Percentiles rank a stretch among this genome's conserved stretches.
Conservation (phyloP, 2,113 vertebrate species). For the Tichodroma muraria region DNA sequence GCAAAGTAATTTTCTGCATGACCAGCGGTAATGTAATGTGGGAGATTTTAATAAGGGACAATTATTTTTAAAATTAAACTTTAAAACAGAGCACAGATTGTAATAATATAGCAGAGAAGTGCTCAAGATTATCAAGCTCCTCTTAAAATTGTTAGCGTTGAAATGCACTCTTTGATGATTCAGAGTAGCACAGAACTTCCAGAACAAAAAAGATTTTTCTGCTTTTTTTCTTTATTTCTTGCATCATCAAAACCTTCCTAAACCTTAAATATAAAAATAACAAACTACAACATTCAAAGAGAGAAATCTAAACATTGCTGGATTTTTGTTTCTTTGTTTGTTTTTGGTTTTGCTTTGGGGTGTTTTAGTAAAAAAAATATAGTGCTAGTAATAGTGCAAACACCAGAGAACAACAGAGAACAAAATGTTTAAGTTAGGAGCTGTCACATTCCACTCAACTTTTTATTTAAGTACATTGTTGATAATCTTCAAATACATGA, state of each 20-base stretch:
- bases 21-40: conserved; percentile 63
- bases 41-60: conserved; percentile 68
- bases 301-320: neutral
- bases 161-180: neutral
- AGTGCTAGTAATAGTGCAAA: neutral
- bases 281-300: neutral
- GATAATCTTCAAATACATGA: neutral
- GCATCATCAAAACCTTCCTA: neutral
- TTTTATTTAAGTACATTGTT: neutral
- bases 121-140: neutral
- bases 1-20: conserved; percentile 78
- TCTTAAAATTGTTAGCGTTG: conserved; percentile 28
- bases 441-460: neutral
- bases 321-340: neutral
- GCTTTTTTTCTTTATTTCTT: neutral
- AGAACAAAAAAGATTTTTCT: neutral
- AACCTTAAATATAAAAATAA: neutral
- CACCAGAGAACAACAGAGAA: neutral
- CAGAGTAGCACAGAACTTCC: neutral
- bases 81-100: conserved; percentile 60
- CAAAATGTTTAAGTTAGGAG: neutral
- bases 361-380: neutral
- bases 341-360: neutral
- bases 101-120: conserved; percentile 42
- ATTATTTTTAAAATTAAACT: conserved; percentile 76